A percentile compares a stretch with the other conserved stretches of the same genome.
Conservation (phyloP, 2,113 vertebrate genomes). For the Anguilla japonica region DNA sequence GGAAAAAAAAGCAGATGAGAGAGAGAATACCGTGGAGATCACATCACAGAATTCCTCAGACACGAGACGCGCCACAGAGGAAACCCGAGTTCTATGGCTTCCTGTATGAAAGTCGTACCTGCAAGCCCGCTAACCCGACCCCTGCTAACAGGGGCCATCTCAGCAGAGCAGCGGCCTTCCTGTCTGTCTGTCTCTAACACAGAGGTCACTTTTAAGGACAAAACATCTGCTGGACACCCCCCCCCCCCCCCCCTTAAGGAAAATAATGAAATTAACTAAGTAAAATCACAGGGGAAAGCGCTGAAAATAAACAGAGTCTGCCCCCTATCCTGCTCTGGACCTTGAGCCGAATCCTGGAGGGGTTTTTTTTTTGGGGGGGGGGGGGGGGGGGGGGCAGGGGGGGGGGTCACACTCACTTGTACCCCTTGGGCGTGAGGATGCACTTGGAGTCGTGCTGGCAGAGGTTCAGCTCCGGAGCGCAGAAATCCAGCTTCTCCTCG, state of each 20-base stretch:
- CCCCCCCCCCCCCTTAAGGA: background rate
- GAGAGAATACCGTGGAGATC: background rate
- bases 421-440: slow-evolving; percentile 85
- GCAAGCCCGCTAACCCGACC: background rate
- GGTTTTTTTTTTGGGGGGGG: background rate
- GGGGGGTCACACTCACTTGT: slow-evolving; percentile 78
- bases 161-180: background rate
- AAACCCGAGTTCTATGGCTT: background rate
- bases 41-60: background rate
- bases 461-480: slow-evolving; percentile 87
- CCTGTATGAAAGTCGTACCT: background rate
- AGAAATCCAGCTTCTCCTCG: slow-evolving; percentile 96
- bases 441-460: slow-evolving; percentile 97
- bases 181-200: background rate
- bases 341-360: background rate
- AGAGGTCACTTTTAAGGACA: background rate
- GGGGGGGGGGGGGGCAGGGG: too few relatives aligned
- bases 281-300: background rate
- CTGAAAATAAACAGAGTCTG: background rate
- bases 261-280: background rate
- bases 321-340: background rate
- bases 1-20: too few relatives aligned
- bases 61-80: background rate
- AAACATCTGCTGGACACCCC: background rate
- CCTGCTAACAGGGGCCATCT: background rate